These are phyloP conservation scores for Brachyptera putata DNA, from an alignment of 2,888 invertebrate genomes.

Conservation along the genomic window DNA sequence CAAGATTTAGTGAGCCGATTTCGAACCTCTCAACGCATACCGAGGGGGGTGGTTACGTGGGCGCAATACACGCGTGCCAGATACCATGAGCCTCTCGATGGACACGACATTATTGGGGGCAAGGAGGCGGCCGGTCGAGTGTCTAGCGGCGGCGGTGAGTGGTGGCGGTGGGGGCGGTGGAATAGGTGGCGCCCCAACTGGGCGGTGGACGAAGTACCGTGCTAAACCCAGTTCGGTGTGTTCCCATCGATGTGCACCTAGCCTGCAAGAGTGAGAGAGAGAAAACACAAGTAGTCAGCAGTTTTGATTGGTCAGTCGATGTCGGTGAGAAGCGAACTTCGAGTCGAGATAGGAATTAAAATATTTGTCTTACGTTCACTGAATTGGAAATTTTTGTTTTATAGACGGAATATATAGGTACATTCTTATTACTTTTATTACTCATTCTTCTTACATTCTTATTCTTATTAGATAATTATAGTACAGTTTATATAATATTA, in stretches of 20 bases:
- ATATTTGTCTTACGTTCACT: too few species aligned
- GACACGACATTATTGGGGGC: not conserved
- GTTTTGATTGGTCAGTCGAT: too few species aligned
- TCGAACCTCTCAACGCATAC: not conserved
- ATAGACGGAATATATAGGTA: too few species aligned
- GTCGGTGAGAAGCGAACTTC: too few species aligned
- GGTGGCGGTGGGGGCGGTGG: not conserved
- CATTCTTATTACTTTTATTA: too few species aligned
- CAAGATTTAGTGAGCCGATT: not conserved
- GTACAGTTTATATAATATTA: too few species aligned
- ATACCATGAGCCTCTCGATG: not conserved
- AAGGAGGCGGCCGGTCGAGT: not conserved
- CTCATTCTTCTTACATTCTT: too few species aligned
- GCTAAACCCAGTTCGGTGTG: conserved; percentile 58
- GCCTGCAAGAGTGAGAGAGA: conserved; percentile 49
- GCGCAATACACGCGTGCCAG: not conserved
- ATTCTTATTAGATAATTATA: too few species aligned
- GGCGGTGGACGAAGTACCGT: conserved; percentile 55
- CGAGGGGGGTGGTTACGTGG: conserved; percentile 1
- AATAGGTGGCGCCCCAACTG: conserved; percentile 37
- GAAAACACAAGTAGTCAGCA: not conserved
- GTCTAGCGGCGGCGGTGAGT: not conserved
- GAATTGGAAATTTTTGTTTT: too few species aligned
- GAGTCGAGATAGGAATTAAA: too few species aligned
- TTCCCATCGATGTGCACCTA: conserved; percentile 55